phyloP scores from a whole-genome alignment of 2,888 invertebrate species.

The Limnephilus marmoratus region DNA sequence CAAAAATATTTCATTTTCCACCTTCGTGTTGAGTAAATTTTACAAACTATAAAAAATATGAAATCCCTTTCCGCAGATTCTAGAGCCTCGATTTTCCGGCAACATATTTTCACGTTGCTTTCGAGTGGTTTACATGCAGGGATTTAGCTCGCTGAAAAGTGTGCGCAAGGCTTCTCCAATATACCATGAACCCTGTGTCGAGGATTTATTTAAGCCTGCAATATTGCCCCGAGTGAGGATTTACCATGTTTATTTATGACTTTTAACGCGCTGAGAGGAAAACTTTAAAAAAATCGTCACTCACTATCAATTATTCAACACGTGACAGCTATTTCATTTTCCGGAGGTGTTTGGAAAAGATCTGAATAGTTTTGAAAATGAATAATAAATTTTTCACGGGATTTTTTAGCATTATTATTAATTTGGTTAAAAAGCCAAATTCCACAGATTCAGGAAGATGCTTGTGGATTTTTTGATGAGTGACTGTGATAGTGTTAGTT shows the following conservation, averaged over 20 bases:
- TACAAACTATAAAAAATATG: neutral
- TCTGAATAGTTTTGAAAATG: neutral
- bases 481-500: too few relatives aligned
- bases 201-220: neutral
- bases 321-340: neutral
- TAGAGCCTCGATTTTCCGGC: neutral
- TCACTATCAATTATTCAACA: neutral
- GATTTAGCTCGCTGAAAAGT: neutral
- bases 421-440: too few relatives aligned
- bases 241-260: neutral
- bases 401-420: too few relatives aligned
- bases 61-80: neutral
- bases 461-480: too few relatives aligned
- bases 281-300: conserved; percentile 38
- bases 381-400: neutral
- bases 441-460: too few relatives aligned
- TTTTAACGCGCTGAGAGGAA: neutral
- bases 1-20: neutral
- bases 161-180: neutral
- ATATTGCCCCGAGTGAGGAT: neutral
- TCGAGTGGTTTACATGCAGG: neutral
- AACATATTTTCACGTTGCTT: neutral
- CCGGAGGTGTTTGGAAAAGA: neutral
- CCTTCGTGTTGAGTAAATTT: neutral
- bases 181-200: neutral